A percentile compares a stretch with the other conserved stretches of the same genome.
Evolutionary conservation across 2,888 invertebrate species (phyloP).

Genomic region (Phengaris alcon): DNA sequence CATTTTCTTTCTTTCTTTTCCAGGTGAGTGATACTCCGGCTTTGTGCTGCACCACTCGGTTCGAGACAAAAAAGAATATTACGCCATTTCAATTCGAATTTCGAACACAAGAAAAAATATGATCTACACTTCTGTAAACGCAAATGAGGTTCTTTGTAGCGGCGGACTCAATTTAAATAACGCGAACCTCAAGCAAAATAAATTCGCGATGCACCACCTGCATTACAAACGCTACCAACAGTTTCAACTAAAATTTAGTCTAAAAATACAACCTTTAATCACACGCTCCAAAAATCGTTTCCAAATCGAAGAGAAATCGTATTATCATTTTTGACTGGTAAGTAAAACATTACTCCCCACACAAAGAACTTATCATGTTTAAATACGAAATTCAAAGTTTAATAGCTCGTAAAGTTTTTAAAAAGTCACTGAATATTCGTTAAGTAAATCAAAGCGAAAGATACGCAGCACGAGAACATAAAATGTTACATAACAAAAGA

Average conservation of each 20-base stretch:
- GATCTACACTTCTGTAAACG: conserved; percentile 74
- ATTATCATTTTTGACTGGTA: neutral
- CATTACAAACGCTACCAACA: conserved; percentile 30
- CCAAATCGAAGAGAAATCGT: conserved; percentile 1
- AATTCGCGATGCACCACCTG: conserved; percentile 35
- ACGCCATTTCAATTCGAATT: conserved; percentile 73
- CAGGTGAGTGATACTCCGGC: conserved; percentile 76
- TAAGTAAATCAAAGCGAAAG: conserved; percentile 32
- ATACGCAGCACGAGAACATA: conserved; percentile 37
- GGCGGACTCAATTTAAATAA: conserved; percentile 67
- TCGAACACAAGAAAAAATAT: conserved; percentile 70
- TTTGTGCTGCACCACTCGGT: conserved; percentile 58
- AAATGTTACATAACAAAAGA: conserved; percentile 55
- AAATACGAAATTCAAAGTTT: conserved; percentile 3
- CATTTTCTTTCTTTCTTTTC: conserved; percentile 77
- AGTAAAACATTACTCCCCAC: neutral
- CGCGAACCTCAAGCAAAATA: conserved; percentile 49
- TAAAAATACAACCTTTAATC: neutral
- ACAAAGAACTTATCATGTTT: neutral
- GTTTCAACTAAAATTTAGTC: conserved; percentile 34
- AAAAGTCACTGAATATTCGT: conserved; percentile 30
- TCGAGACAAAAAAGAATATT: conserved; percentile 72
- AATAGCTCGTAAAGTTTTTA: conserved; percentile 8
- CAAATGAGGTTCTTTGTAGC: conserved; percentile 74
- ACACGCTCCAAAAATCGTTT: neutral